These are phyloP conservation scores for Dinothrombium tinctorium DNA, from an alignment of 1,140 invertebrate genomes.

Conservation along the genomic window DNA sequence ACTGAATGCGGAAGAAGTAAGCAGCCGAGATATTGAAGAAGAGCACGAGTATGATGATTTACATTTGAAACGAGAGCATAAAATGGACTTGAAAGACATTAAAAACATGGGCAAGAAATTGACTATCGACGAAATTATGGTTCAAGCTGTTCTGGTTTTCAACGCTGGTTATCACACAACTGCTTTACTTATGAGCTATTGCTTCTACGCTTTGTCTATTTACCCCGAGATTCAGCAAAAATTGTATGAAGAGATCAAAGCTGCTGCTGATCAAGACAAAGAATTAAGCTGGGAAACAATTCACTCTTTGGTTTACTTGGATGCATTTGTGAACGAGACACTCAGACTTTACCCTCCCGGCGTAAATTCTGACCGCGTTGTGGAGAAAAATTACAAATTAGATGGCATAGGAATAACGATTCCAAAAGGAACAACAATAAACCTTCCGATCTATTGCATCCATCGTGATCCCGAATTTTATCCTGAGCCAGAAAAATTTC, in stretches of 20 bases:
- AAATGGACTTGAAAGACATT: too few relatives aligned
- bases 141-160: too few relatives aligned
- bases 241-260: conserved; percentile 21
- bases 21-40: too few relatives aligned
- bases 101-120: too few relatives aligned
- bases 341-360: conserved; percentile 9
- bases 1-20: too few relatives aligned
- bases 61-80: too few relatives aligned
- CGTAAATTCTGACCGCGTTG: background rate
- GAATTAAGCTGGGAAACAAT: conserved; percentile 1
- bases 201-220: conserved; percentile 21
- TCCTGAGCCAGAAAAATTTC: conserved; percentile 40
- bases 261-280: conserved; percentile 4
- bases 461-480: conserved; percentile 39
- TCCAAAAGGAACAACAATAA: conserved; percentile 21
- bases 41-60: too few relatives aligned
- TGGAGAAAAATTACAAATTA: conserved; percentile 18
- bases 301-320: conserved; percentile 11
- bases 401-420: conserved; percentile 12
- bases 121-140: too few relatives aligned
- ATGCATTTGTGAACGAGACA: conserved; percentile 17
- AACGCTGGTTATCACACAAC: conserved; percentile 60
- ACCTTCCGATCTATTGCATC: conserved; percentile 24
- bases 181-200: conserved; percentile 20
- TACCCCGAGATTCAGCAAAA: conserved; percentile 21